phyloP scores from a whole-genome alignment of 2,888 invertebrate genomes.

The Lasioglossum morio region DNA sequence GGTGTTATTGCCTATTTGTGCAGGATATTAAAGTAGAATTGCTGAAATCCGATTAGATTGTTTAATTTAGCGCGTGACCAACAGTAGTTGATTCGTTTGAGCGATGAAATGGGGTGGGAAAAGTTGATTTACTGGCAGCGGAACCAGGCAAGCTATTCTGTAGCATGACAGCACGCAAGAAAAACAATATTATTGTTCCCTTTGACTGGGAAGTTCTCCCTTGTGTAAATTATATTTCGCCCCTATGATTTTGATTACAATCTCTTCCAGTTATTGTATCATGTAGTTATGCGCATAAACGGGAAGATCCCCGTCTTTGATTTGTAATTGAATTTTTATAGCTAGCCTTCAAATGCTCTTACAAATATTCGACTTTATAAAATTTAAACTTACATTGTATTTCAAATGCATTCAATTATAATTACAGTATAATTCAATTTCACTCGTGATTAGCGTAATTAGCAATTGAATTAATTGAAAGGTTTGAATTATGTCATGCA shows the following conservation, averaged over 20 bases:
- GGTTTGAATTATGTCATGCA: neutral
- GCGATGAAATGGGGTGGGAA: neutral
- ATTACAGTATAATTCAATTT: neutral
- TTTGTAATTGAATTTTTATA: neutral
- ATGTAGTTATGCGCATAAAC: neutral
- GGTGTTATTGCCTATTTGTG: neutral
- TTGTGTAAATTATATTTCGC: neutral
- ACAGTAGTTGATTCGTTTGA: neutral
- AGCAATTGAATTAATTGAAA: neutral
- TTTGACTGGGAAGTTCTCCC: neutral
- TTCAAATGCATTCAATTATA: neutral
- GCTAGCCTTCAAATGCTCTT: neutral
- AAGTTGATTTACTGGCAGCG: neutral
- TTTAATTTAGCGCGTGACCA: slow-evolving; percentile 3
- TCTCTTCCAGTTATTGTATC: neutral
- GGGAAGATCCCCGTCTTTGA: too few species aligned
- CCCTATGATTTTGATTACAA: neutral
- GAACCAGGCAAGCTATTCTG: neutral
- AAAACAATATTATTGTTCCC: neutral
- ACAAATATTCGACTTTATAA: neutral
- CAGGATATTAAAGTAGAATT: neutral
- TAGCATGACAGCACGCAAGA: neutral
- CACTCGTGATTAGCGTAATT: too few species aligned
- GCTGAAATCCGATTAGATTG: neutral
- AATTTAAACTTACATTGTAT: too few species aligned